Evolutionary conservation across 2,797 vertebrate genomes (phyloP).

Genomic region (Myiothlypis coronata): DNA sequence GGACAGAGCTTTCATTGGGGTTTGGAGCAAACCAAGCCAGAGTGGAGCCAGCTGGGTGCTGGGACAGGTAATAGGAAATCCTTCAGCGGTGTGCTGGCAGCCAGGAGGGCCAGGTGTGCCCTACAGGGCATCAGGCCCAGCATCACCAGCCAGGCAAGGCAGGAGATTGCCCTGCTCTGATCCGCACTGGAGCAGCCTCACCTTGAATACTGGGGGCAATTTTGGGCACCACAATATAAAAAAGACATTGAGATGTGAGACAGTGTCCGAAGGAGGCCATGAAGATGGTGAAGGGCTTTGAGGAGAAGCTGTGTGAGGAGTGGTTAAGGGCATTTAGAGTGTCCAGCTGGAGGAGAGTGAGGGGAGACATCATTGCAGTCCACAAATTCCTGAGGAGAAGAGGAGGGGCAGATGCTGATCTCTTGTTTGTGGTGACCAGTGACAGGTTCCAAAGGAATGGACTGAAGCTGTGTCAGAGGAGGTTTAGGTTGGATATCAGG

Average conservation of each 20-base stretch:
- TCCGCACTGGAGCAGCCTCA: accelerated
- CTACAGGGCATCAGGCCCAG: neutral
- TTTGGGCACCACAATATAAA: neutral
- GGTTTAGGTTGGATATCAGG: neutral
- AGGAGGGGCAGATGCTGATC: neutral
- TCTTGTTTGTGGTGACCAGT: too few species aligned
- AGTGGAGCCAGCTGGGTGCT: accelerated
- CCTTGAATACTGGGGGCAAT: too few species aligned
- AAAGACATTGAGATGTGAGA: neutral
- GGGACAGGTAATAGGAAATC: neutral
- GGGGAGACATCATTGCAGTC: neutral
- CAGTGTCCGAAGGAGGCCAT: neutral
- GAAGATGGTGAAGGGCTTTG: neutral
- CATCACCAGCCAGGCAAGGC: neutral
- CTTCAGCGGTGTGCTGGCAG: neutral
- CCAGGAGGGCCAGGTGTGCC: neutral
- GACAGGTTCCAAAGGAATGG: neutral
- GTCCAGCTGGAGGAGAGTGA: neutral
- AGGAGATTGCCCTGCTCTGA: neutral
- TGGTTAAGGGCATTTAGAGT: accelerated
- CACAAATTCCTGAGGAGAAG: neutral
- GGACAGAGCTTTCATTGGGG: accelerated
- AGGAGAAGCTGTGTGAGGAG: neutral
- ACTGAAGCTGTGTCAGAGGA: neutral
- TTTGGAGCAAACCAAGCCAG: neutral